Evolutionary conservation across 2,797 vertebrate genomes (phyloP), one percentile per base, ranked within the genome.

Genomic region (Gorsachius magnificus): DNA sequence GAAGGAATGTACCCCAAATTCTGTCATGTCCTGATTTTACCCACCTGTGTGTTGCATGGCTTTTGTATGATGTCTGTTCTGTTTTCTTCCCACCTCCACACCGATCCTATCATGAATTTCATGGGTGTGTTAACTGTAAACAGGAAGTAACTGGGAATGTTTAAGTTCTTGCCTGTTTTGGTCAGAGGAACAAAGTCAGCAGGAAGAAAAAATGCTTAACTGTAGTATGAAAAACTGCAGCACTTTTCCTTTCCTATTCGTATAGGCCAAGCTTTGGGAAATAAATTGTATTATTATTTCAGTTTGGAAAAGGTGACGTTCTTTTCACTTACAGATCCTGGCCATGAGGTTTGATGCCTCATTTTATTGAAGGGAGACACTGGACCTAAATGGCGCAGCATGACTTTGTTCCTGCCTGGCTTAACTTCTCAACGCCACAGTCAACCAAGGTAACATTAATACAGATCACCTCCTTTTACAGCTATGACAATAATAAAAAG

Each of bases 321-420:
- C 19, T 83, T 90, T 72, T 75, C 13, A n/a, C 91, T 96, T 96
- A 85, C 96, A 99, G 99, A 99, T 99, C 99, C 99, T 99, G 99
- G 99, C 99, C 99, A 99, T 99, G 99, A 99, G 99, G 99, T 99
- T 99, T 99, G 99, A 99, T 99, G 99, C 99, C 99, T 99, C 99
- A 97, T 98, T 99, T 99, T 99, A 98, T 98, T 99, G 99, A 99
- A 99, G 98, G 99, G 98, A 99, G 99, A 99, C 99, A 99, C 99
- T 99, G 99, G 99, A 99, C 99, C 99, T 99, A 99, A 99, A 99
- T 99, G 99, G 99, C 99, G 99, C 99, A 99, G 99, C 99, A 99
- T 99, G 99, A 99, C 99, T 99, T 99, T 99, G 99, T 99, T 99
- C 99, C 99, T 99, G 99, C 99, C 99, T 99, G 99, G 99, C 99